These are phyloP conservation scores for Apamea epomidion DNA, from an alignment of 2,888 invertebrate species.

Conservation along the genomic window DNA sequence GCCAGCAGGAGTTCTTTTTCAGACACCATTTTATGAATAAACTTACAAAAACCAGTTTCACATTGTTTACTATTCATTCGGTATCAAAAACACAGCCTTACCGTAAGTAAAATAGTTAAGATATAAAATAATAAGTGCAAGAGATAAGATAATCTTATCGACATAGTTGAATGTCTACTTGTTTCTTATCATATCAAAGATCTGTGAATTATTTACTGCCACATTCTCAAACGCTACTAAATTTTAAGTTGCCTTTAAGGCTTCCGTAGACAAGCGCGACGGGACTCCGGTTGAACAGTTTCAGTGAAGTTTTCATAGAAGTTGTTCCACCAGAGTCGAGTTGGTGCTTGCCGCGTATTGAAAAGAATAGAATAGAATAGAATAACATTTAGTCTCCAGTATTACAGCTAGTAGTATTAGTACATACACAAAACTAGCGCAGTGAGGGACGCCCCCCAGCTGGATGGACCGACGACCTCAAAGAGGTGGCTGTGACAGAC, in stretches of 20 bases:
- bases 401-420: too few species aligned
- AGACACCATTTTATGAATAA: not conserved
- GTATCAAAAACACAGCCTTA: constrained; percentile 13
- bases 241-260: not conserved
- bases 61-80: constrained; percentile 15
- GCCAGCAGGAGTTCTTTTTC: not conserved
- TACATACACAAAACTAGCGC: too few species aligned
- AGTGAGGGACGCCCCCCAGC: too few species aligned
- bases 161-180: constrained; percentile 41
- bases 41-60: not conserved
- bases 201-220: constrained; percentile 30
- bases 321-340: not conserved
- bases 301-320: not conserved
- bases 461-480: too few species aligned
- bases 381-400: too few species aligned
- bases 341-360: not conserved
- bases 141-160: constrained; percentile 61
- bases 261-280: not conserved
- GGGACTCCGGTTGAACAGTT: not conserved
- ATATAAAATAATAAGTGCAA: constrained; percentile 45
- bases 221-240: constrained; percentile 10
- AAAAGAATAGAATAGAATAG: too few species aligned
- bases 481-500: not conserved
- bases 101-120: constrained; percentile 28
- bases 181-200: constrained; percentile 29